Conservation (phyloP, 2,113 vertebrate species). For the Sinocyclocheilus anshuiensis region DNA sequence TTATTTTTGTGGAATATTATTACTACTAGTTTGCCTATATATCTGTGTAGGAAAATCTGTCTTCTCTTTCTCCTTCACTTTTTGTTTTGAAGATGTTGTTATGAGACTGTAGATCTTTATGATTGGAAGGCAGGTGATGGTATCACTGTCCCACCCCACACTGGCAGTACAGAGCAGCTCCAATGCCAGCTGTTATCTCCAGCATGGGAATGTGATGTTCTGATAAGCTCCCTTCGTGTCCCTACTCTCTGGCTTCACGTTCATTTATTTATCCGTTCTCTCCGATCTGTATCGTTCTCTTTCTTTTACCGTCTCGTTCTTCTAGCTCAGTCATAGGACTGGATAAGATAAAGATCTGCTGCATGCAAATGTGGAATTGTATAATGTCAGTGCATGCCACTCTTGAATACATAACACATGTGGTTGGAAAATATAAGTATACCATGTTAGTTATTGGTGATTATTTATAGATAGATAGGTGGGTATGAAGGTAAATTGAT, state of each 20-base stretch:
- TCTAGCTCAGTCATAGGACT: slow-evolving; percentile 9
- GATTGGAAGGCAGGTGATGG: slow-evolving; percentile 17
- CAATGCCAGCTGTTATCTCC: slow-evolving; percentile 41
- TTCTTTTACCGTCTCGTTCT: slow-evolving; percentile 7
- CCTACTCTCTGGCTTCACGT: background rate
- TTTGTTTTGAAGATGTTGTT: background rate
- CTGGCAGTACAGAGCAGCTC: background rate
- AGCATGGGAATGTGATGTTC: slow-evolving; percentile 37
- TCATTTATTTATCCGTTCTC: slow-evolving; percentile 32
- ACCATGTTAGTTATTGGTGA: background rate
- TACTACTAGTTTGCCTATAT: background rate
- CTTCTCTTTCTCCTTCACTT: background rate
- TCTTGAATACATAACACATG: background rate
- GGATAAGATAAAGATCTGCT: background rate
- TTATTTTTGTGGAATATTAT: background rate
- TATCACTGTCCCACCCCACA: slow-evolving; percentile 3
- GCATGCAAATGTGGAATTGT: background rate
- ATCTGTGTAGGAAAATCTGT: background rate
- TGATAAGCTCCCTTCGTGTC: slow-evolving; percentile 39
- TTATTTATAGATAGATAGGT: too few relatives aligned
- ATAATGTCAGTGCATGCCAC: background rate
- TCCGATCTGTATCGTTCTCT: slow-evolving; percentile 14
- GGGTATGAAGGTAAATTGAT: too few relatives aligned
- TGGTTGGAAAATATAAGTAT: background rate
- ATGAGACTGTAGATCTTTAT: slow-evolving; percentile 15